Base-by-base conservation (phyloP, 2,113 vertebrate species). In the Tonatia bakeri region DNA sequence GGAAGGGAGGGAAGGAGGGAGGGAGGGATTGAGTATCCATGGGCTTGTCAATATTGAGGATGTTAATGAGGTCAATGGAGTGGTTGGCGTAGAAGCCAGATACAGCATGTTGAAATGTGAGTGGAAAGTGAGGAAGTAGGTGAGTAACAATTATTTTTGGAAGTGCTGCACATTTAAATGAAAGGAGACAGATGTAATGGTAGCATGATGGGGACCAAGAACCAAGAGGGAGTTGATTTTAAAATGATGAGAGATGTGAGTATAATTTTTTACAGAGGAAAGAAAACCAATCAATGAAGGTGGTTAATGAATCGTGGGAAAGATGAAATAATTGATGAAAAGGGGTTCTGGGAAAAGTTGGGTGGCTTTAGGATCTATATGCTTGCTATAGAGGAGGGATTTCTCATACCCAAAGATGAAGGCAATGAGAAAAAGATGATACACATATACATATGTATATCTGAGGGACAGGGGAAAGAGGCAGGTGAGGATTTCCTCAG, bases 181-280 rank as follows among this genome's bases (percentile, higher is more conserved):
- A 15, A 89, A 84, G 40, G 36, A 81, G 24, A 79, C 20, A 75
- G 24, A 59, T 43, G 22, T 56, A 76, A 65, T 75, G 15, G 36
- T 40, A 72, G 52, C 77, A 59, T 28, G 1, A 79, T 12, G 22
- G 11, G 2, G 26, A 93, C 9, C 8, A 50, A 89, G n/a, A 90
- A 52, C 28, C 22, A 70, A 76, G 9, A 94, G 45, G 16, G 7
- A 87, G 24, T 85, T 88, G 20, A n/a, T 47, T 86, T 82, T 43
- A 82, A 94, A 20, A 33, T 88, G 45, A 26, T 45, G 13, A 85
- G 40, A 90, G 22, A 73, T 16, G 11, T 85, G 79, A 31, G 24
- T 43, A 92, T 86, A 95, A 77, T 93, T 77, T 96, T 90, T 59
- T 67, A 15, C 33, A 65, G 36, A 43, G 77, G 38, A 86, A 81